Evolutionary conservation across 2,113 vertebrate genomes (phyloP), one percentile per base, ranked within the genome.

Genomic region (Mungos mungo): DNA sequence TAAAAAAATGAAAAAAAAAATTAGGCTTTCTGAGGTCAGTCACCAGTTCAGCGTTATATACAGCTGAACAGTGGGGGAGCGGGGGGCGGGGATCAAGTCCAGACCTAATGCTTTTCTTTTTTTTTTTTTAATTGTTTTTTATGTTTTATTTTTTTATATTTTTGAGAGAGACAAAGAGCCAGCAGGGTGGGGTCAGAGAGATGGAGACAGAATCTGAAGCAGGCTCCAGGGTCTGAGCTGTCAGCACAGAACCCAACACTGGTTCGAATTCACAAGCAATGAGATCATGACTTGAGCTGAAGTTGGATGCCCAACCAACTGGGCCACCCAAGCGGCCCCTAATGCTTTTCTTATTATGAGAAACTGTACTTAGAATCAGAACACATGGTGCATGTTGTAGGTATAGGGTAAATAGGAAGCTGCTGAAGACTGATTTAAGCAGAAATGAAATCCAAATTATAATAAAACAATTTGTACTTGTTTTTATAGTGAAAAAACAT

Each of bases 401-500:
- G 38, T 11, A n/a, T 45, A 69, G 72, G 2, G 19, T 65, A 35
- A 35, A 91, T 4, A 87, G 21, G 72, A 93, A 47, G 27, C 18
- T 86, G 63, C 14, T 86, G 50, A 92, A 76, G 60, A 95, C 11
- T 63, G 1, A 90, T 81, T 96, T 86, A 96, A 83, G 60, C 41
- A 90, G 65, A 96, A 94, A 88, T 72, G 35, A 88, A 89, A 83
- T 79, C 19, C 27, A 88, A 8, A 35, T 93, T 60, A 12, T 88
- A 71, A 74, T 72, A 80, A 93, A 93, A 90, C 77, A 50, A 50
- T 50, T 50, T 50, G 4, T 92, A 2, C 35, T 82, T 82, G 5
- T 87, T 94, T 95, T 77, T 90, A 47, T 88, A 80, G 11, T 76
- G 7, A 54, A 90, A 97, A 90, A 47, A n/a, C 69, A 41, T 38